Percentiles rank a stretch among this genome's conserved stretches.
These are phyloP conservation scores for Metopolophium dirhodum DNA, from an alignment of 1,140 invertebrate species.

Conservation along the genomic window DNA sequence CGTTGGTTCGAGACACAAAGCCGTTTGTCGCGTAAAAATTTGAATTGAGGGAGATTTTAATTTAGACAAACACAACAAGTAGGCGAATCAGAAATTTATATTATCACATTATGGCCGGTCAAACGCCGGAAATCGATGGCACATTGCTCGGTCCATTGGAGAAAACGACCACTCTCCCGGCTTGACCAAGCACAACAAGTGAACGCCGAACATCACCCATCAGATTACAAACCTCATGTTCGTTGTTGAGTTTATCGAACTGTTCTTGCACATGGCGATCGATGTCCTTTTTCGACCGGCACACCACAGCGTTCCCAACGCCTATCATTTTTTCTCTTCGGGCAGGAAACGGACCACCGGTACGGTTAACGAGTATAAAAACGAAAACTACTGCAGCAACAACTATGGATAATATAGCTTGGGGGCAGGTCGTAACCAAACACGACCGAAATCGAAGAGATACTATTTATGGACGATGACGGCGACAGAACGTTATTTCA, in stretches of 20 bases:
- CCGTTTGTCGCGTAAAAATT: not conserved
- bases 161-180: not conserved
- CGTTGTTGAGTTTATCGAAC: constrained; percentile 64
- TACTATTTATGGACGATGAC: not conserved
- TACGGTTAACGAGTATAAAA: not conserved
- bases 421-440: too few species aligned
- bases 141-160: not conserved
- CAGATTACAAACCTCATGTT: constrained; percentile 65
- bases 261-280: constrained; percentile 66
- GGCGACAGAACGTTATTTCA: not conserved
- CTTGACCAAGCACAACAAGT: not conserved
- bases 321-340: constrained; percentile 24
- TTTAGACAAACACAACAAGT: not conserved
- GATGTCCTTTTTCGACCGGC: constrained; percentile 65
- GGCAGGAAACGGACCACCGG: not conserved
- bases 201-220: not conserved
- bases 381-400: not conserved
- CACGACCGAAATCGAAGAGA: not conserved
- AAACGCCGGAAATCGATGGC: not conserved
- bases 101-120: not conserved
- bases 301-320: constrained; percentile 27
- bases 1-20: not conserved
- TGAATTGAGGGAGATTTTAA: not conserved
- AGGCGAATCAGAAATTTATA: too few species aligned
- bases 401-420: not conserved